Evolutionary conservation across 2,888 invertebrate genomes (phyloP), one percentile per base, ranked within the genome.

Genomic region (Limnephilus lunatus): DNA sequence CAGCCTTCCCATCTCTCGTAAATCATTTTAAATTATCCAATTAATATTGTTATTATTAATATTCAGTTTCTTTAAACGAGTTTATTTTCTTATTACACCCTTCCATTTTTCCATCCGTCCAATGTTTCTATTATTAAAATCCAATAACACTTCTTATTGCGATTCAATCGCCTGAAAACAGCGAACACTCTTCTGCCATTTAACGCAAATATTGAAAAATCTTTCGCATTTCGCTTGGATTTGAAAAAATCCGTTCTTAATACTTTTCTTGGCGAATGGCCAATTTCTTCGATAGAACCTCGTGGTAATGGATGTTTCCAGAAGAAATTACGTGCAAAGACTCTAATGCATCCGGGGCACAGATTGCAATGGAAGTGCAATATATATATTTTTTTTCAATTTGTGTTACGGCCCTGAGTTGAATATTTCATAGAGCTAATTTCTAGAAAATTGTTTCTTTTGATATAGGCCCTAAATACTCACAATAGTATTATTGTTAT

Each of bases 291-390:
- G 88, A 48, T 25, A 35, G 68, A 25, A 80, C 68, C 53, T 32
- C 68, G 88, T 53, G 88, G 88, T 88, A 53, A 88, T 88, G 68
- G 32, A 88, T 88, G 88, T 88, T 53, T 88, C 80, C 68, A 80
- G 68, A 32, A 80, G 88, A 53, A 88, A 88, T 88, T 88, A 88
- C 88, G 88, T 88, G 88, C 68, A 32, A 88, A 32, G 31, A 88
- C 14, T 80, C 80, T 88, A 68, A 88, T 88, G 88, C 68, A 25
- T 31, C 68, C 31, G 32, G 19, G 68, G 68, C 87, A 30, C 39
- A 48, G 39, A 39, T 39, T 44, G 85, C 86, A 31, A 30, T 68
- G 68, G 68, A 25, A 25, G 9, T 68, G 68, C 7, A 68, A 68
- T n/a, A 68, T n/a, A n/a, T 7, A 25, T 25, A 19, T 19, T n/a